Conservation (phyloP, 2,113 vertebrate genomes). For the Macroglossus sobrinus region DNA sequence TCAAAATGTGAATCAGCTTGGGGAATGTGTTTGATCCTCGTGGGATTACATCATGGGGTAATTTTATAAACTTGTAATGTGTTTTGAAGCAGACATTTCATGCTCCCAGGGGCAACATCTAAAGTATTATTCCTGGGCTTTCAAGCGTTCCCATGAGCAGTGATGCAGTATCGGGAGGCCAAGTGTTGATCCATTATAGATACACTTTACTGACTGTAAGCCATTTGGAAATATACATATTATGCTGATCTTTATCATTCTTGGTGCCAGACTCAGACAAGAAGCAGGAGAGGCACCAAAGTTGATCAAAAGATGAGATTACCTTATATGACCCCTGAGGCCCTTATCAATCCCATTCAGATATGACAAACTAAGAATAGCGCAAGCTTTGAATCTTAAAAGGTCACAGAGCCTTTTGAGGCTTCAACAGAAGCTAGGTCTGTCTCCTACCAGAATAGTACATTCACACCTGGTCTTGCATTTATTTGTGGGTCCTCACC, state of each 20-base stretch:
- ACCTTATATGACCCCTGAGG: background rate
- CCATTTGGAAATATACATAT: conserved; percentile 33
- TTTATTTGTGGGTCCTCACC: background rate
- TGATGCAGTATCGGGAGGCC: background rate
- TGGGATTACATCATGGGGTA: background rate
- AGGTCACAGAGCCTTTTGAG: background rate
- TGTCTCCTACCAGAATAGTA: background rate
- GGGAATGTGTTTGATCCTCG: conserved; percentile 47
- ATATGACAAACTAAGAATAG: background rate
- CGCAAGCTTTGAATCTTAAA: background rate
- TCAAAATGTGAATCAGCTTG: conserved; percentile 47
- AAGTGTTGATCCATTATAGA: background rate
- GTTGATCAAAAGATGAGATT: conserved; percentile 44
- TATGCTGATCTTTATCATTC: conserved; percentile 37
- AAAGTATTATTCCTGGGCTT: conserved; percentile 28
- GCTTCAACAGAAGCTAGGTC: background rate
- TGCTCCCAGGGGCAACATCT: conserved; percentile 7
- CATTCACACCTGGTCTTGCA: background rate
- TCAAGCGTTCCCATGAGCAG: background rate
- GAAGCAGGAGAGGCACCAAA: background rate
- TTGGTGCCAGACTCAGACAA: conserved; percentile 48
- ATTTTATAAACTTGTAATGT: background rate
- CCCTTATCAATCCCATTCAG: conserved; percentile 13
- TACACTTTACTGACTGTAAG: background rate
- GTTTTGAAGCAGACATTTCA: conserved; percentile 37